Base-by-base conservation (phyloP, 2,888 invertebrate species). In the Neria commutata region DNA sequence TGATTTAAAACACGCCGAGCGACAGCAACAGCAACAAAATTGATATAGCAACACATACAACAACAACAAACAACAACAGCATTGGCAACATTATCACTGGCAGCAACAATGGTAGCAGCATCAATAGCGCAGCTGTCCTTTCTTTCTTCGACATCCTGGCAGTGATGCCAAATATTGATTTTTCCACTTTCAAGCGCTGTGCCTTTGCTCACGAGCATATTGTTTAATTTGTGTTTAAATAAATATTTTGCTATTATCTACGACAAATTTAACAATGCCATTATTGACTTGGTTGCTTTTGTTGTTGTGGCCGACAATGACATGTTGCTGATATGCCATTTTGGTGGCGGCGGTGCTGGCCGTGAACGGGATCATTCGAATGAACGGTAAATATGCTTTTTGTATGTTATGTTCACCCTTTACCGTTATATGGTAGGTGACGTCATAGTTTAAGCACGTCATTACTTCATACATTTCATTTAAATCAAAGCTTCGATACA, bases 281-380 rank as follows among this genome's bases (percentile, higher is more conserved):
- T 29, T 37, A 4, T n/a, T 37, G 10, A 14, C 10, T 37, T 11
- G n/a, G n/a, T n/a, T n/a, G n/a, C n/a, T n/a, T n/a, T n/a, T n/a
- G n/a, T n/a, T n/a, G n/a, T n/a, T n/a, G n/a, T n/a, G n/a, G n/a
- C n/a, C n/a, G n/a, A n/a, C n/a, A n/a, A n/a, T n/a, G 26, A 14
- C 17, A 56, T 56, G 56, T 24, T 56, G 33, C 46, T 56, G 51
- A 56, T 56, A 51, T 56, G 56, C 23, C 51, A 56, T 46, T 56
- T 56, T 51, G 56, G 51, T 34, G 40, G 21, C 11, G 29, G 23
- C 37, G n/a, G 11, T 6, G 11, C 6, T 37, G 37, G n/a, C 10
- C 14, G 37, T 8, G 16, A 37, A 14, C 6, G 37, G 11, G 6
- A 29, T 11, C 6, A 29, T 29, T 37, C 37, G n/a, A 6, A 37